These are phyloP conservation scores for Nasua narica DNA, from an alignment of 2,797 vertebrate species.

Conservation along the genomic window DNA sequence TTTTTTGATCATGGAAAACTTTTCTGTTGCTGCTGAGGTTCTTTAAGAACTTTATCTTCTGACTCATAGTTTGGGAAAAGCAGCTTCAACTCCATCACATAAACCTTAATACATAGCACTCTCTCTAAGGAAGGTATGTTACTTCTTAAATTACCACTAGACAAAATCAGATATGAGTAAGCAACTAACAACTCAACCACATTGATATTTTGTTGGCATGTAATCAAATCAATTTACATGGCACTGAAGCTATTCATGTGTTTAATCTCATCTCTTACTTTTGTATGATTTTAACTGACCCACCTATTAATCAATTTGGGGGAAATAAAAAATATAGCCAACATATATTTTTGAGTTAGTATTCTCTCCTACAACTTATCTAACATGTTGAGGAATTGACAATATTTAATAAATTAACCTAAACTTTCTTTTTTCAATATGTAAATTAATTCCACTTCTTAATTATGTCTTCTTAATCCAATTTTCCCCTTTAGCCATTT, in stretches of 20 bases:
- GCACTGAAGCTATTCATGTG: background rate
- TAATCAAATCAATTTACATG: constrained; percentile 35
- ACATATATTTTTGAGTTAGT: background rate
- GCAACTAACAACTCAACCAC: constrained; percentile 12
- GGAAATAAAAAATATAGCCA: background rate
- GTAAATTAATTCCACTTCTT: background rate
- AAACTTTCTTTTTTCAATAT: background rate
- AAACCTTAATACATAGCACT: background rate
- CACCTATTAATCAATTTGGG: constrained; percentile 3
- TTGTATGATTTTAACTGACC: constrained; percentile 36
- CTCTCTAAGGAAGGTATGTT: background rate
- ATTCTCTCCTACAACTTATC: background rate
- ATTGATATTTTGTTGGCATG: constrained; percentile 45
- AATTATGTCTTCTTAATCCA: background rate
- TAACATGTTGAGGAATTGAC: background rate
- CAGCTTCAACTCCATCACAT: background rate
- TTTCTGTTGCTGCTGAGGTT: background rate
- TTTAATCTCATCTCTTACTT: constrained; percentile 1
- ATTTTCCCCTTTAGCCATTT: background rate
- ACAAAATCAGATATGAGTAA: constrained; percentile 8
- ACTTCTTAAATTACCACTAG: background rate
- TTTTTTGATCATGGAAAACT: too few species aligned
- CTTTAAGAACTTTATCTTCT: background rate
- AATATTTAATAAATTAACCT: background rate
- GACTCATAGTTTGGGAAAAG: background rate